phyloP scores from a whole-genome alignment of 2,797 vertebrate species.

The Allobates femoralis region DNA sequence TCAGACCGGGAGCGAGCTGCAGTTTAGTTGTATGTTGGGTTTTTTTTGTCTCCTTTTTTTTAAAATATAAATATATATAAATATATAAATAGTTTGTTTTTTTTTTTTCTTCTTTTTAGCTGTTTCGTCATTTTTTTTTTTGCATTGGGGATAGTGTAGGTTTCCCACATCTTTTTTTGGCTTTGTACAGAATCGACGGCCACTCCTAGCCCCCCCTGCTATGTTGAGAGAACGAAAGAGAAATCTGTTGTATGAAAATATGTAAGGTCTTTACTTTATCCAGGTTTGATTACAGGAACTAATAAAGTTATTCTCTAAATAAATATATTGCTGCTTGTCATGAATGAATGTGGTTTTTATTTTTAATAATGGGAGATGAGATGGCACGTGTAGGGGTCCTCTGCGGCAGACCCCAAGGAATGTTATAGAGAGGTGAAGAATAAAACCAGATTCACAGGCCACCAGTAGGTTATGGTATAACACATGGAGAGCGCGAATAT shows the following conservation, averaged over 20 bases:
- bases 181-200: conserved; percentile 85
- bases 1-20: conserved; percentile 21
- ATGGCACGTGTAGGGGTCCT: no score
- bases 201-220: conserved; percentile 64
- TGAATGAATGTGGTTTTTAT: background rate
- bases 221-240: conserved; percentile 76
- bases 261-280: conserved; percentile 99
- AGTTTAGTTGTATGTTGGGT: conserved; percentile 50
- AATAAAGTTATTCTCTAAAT: conserved; percentile 99
- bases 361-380: no score
- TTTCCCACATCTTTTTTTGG: conserved; percentile 75
- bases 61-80: conserved; percentile 71
- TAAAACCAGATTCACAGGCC: no score
- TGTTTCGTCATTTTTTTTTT: conserved; percentile 81
- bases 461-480: no score
- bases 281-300: conserved; percentile 99
- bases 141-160: conserved; percentile 24
- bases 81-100: conserved; percentile 80
- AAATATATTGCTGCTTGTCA: conserved; percentile 64
- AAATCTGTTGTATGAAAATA: conserved; percentile 99
- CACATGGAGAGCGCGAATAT: no score
- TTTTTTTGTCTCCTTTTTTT: conserved; percentile 3
- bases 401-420: no score
- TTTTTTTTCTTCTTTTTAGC: conserved; percentile 78
- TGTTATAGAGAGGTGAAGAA: no score